Conservation (phyloP, 2,797 vertebrate genomes). For the Anguilla megastoma region DNA sequence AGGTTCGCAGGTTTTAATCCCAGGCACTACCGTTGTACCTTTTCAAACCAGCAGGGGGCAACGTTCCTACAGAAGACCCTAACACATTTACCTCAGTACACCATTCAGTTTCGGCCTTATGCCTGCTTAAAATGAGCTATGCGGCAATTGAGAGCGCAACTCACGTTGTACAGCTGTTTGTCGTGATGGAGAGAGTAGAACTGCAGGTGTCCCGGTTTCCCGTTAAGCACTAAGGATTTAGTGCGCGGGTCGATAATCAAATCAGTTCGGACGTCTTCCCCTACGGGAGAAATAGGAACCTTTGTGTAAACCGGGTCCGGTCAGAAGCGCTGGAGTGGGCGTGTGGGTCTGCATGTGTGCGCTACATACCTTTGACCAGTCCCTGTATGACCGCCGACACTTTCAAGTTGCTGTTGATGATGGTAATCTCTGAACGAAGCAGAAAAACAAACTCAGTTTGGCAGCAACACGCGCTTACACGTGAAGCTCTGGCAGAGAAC, state of each 20-base stretch:
- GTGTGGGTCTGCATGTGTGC: background rate
- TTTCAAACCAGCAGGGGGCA: background rate
- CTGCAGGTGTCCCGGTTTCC: slow-evolving; percentile 93
- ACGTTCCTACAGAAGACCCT: background rate
- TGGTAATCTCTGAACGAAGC: slow-evolving; percentile 76
- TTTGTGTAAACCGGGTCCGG: background rate
- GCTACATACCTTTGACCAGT: slow-evolving; percentile 84
- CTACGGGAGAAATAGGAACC: slow-evolving; percentile 37
- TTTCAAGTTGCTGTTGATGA: slow-evolving; percentile 84
- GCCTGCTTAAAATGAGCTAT: background rate
- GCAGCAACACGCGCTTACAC: background rate
- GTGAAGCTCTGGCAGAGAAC: background rate
- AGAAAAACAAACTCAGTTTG: background rate
- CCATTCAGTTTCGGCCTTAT: background rate
- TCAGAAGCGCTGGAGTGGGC: background rate
- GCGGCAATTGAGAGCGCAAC: slow-evolving; percentile 43
- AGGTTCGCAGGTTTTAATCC: background rate
- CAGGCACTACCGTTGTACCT: background rate
- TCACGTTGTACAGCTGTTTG: slow-evolving; percentile 92
- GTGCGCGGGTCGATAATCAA: slow-evolving; percentile 6
- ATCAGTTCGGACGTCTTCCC: background rate
- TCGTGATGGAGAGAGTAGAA: slow-evolving; percentile 92
- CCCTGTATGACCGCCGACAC: slow-evolving; percentile 88
- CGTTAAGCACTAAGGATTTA: slow-evolving; percentile 76
- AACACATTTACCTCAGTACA: background rate